Evolutionary conservation across 2,113 vertebrate species (phyloP).

Genomic region (Atrichornis clamosus): DNA sequence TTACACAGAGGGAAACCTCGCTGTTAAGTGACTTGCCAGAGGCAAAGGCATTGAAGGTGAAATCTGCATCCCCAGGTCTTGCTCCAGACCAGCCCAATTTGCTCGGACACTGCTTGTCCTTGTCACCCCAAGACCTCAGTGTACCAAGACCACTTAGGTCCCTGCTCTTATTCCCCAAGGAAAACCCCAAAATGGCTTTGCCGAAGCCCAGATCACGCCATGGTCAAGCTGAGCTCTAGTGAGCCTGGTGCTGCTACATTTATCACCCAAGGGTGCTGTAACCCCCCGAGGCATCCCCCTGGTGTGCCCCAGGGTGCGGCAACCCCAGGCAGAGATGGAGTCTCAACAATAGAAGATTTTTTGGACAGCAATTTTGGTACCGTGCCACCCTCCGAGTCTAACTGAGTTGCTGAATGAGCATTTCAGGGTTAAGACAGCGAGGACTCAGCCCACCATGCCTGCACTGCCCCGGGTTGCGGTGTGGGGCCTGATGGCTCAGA

Average conservation of each 20-base stretch:
- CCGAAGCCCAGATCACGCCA: neutral
- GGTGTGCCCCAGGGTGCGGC: rapidly evolving
- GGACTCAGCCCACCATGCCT: neutral
- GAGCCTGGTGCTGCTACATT: neutral
- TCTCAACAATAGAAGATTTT: rapidly evolving
- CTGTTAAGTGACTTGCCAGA: neutral
- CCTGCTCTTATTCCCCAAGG: rapidly evolving
- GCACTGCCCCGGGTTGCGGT: rapidly evolving
- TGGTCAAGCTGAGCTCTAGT: neutral
- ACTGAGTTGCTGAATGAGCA: neutral
- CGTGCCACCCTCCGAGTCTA: neutral
- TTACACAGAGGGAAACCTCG: neutral
- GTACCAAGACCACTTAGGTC: rapidly evolving
- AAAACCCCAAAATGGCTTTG: neutral
- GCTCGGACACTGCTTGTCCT: neutral
- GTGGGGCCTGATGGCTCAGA: no score
- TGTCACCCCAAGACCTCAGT: neutral
- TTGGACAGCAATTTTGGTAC: neutral
- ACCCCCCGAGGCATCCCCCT: neutral
- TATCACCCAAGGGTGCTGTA: neutral
- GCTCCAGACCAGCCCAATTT: neutral
- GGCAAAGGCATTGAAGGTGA: neutral
- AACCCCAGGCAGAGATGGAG: neutral
- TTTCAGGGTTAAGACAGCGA: rapidly evolving
- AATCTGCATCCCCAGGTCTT: neutral